Conservation (phyloP, 2,113 vertebrate species). For the Reinhardtius hippoglossoides region DNA sequence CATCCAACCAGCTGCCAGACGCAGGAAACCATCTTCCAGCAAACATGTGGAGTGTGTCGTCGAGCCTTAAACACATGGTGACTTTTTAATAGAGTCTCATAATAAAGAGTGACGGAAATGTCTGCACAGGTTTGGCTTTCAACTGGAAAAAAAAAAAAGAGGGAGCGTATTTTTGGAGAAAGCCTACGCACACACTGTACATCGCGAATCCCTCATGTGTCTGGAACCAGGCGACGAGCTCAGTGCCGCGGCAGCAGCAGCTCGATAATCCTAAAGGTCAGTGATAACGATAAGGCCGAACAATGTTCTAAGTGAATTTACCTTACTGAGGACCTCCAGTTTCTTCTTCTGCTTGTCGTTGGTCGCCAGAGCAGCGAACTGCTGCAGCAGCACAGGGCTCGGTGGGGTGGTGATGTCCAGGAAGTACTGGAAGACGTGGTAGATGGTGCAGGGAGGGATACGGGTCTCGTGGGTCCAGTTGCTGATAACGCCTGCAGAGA, state of each 20-base stretch:
- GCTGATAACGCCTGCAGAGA: slow-evolving; percentile 90
- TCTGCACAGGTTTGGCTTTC: slow-evolving; percentile 9
- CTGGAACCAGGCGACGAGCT: not conserved
- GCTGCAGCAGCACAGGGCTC: slow-evolving; percentile 92
- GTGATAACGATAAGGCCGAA: not conserved
- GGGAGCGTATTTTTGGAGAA: not conserved
- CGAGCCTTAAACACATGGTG: slow-evolving; percentile 16
- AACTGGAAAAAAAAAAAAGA: not conserved
- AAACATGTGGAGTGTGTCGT: slow-evolving; percentile 29
- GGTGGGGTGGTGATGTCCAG: slow-evolving; percentile 97
- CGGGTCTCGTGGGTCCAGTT: slow-evolving; percentile 94
- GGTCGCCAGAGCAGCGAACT: slow-evolving; percentile 93
- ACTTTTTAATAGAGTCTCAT: slow-evolving; percentile 2
- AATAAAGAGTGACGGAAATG: slow-evolving; percentile 6
- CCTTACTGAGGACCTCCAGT: slow-evolving; percentile 95
- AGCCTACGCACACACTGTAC: not conserved
- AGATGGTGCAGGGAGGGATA: slow-evolving; percentile 94
- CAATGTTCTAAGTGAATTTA: slow-evolving; percentile 61
- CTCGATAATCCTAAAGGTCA: slow-evolving; percentile 31
- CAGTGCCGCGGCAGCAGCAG: not conserved
- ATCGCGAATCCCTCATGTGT: not conserved
- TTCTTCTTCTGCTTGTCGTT: slow-evolving; percentile 91
- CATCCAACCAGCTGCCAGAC: slow-evolving; percentile 32
- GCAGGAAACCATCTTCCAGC: slow-evolving; percentile 15
- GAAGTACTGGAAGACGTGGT: slow-evolving; percentile 96